These are phyloP conservation scores for Leuciscus idus DNA, from an alignment of 2,113 vertebrate genomes.

Conservation along the genomic window DNA sequence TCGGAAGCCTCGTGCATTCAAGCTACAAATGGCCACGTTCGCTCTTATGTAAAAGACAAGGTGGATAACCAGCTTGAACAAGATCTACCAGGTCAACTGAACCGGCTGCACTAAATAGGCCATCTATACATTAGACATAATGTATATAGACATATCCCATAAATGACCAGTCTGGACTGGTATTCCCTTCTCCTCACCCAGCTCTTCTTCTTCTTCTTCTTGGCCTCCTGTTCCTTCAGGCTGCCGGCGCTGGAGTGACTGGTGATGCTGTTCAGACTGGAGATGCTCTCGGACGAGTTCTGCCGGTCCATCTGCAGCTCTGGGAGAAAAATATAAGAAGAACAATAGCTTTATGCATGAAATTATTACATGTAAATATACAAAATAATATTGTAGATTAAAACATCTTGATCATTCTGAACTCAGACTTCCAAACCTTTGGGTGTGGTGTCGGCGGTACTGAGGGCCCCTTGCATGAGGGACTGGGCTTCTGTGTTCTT, in stretches of 20 bases:
- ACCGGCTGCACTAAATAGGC: too few species aligned
- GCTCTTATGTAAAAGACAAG: too few species aligned
- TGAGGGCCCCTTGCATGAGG: constrained; percentile 91
- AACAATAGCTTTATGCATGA: too few species aligned
- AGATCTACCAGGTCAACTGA: too few species aligned
- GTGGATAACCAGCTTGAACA: too few species aligned
- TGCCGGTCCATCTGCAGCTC: constrained; percentile 92
- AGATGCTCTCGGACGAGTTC: constrained; percentile 96
- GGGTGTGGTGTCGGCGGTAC: constrained; percentile 81
- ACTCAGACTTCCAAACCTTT: constrained; percentile 76
- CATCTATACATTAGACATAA: too few species aligned
- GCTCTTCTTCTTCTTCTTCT: constrained; percentile 99
- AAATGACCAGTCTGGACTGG: background rate
- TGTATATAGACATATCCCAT: background rate
- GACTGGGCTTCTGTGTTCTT: constrained; percentile 94
- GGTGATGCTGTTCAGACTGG: constrained; percentile 91
- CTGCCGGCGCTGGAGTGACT: constrained; percentile 93
- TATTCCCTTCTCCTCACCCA: constrained; percentile 81
- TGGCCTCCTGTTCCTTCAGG: constrained; percentile 91
- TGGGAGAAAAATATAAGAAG: constrained; percentile 53
- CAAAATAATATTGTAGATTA: too few species aligned
- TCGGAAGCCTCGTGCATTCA: too few species aligned
- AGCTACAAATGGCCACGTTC: too few species aligned
- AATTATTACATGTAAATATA: too few species aligned
- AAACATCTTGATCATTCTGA: too few species aligned